A percentile compares a stretch with the other conserved stretches of the same genome.
Evolutionary conservation across 2,797 vertebrate genomes (phyloP).

Genomic region (Dendrocincla tyrannina): DNA sequence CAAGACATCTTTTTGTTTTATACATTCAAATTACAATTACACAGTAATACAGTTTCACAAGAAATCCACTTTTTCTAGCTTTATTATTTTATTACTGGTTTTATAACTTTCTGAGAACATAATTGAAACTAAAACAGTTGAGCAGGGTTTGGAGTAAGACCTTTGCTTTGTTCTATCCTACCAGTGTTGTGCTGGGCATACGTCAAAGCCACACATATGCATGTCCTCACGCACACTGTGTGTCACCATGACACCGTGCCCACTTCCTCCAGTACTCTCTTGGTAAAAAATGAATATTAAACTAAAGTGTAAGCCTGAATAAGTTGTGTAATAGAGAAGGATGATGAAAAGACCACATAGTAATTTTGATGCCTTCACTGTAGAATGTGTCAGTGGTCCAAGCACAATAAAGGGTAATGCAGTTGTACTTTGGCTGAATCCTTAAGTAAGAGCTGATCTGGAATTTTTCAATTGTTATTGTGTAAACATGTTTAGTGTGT

Average conservation of each 20-base stretch:
- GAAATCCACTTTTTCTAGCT: neutral
- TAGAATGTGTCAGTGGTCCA: neutral
- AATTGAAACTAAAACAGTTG: neutral
- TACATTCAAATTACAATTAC: neutral
- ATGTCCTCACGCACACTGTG: rapidly evolving
- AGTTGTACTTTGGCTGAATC: neutral
- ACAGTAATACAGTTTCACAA: neutral
- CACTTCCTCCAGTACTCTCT: neutral
- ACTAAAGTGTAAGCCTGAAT: neutral
- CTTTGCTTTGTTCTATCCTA: neutral
- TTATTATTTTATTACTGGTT: neutral
- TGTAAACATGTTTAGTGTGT: neutral
- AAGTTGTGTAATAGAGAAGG: neutral
- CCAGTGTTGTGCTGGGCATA: neutral
- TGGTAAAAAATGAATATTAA: neutral
- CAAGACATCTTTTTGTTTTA: neutral
- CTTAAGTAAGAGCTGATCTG: neutral
- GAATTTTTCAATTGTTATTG: neutral
- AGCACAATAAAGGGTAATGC: neutral
- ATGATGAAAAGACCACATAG: neutral
- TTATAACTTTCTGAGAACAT: neutral
- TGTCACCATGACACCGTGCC: neutral
- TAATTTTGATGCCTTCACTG: neutral
- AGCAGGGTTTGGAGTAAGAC: neutral
- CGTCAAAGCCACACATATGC: neutral